A percentile compares a stretch with the other conserved stretches of the same genome.
Evolutionary conservation across 2,113 vertebrate species (phyloP).

Genomic region (Caretta caretta): DNA sequence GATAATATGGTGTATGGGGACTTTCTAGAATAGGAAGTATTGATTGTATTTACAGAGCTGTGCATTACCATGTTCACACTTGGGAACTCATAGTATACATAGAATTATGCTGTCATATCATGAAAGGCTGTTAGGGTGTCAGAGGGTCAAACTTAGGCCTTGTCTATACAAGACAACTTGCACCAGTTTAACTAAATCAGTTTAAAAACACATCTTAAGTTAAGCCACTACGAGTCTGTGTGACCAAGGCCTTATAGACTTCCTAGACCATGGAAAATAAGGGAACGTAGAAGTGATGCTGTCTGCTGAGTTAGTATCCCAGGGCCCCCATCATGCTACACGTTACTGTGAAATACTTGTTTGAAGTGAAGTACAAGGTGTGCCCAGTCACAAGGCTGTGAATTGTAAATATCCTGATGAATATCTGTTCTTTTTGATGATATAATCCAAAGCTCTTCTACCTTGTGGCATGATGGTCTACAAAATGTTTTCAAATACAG

Average conservation of each 20-base stretch:
- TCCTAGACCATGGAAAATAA: neutral
- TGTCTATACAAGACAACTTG: neutral
- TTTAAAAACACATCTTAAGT: neutral
- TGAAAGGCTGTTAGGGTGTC: neutral
- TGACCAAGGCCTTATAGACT: neutral
- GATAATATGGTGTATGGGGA: neutral
- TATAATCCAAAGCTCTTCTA: neutral
- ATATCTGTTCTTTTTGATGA: neutral
- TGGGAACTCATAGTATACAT: neutral
- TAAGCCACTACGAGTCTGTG: neutral
- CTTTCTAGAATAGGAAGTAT: neutral
- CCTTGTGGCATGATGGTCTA: neutral
- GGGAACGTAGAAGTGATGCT: rapidly evolving
- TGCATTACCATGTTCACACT: neutral
- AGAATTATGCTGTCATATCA: neutral
- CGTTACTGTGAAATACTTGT: rapidly evolving
- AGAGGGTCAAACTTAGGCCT: neutral
- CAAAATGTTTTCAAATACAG: neutral
- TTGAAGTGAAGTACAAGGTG: neutral
- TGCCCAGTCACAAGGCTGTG: neutral
- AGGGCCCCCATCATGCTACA: neutral
- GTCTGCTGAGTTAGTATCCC: neutral
- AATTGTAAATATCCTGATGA: neutral
- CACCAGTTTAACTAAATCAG: neutral
- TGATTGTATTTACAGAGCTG: neutral